phyloP scores from a whole-genome alignment of 1,140 invertebrate genomes.

The Zaprionus taronus region DNA sequence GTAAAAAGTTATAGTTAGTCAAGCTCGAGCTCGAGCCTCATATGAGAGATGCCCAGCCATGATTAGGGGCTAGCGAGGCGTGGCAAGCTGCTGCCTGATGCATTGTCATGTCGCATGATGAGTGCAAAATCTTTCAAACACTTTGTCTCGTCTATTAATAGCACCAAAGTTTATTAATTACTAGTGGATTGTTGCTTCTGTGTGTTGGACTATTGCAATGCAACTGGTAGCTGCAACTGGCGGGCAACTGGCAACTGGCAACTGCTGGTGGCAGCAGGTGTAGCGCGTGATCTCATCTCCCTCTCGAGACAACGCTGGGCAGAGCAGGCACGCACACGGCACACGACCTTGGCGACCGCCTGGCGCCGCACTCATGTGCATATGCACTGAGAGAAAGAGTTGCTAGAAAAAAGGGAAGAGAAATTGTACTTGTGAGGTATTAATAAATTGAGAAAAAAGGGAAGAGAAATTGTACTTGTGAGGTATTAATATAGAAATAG shows the following conservation, averaged over 20 bases:
- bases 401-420: neutral
- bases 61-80: conserved; percentile 30
- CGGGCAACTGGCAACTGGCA: conserved; percentile 34
- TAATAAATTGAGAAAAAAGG: neutral
- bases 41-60: conserved; percentile 24
- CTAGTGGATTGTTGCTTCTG: conserved; percentile 31
- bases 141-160: conserved; percentile 64
- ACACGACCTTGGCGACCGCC: conserved; percentile 61
- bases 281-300: conserved; percentile 68
- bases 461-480: too few species aligned
- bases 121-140: conserved; percentile 68
- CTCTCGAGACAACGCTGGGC: conserved; percentile 35
- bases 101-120: conserved; percentile 57
- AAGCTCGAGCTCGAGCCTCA: conserved; percentile 53
- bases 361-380: conserved; percentile 14
- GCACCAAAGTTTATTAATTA: conserved; percentile 69
- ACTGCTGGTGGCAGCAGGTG: conserved; percentile 47
- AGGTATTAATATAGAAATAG: too few species aligned
- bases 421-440: too few species aligned
- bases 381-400: conserved; percentile 5
- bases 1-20: conserved; percentile 52
- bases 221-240: conserved; percentile 45
- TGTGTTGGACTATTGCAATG: conserved; percentile 67
- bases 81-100: conserved; percentile 44
- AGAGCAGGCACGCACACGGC: conserved; percentile 60